Base-by-base conservation (phyloP, 1,140 invertebrate genomes). In the Plectrocnemia conspersa region DNA sequence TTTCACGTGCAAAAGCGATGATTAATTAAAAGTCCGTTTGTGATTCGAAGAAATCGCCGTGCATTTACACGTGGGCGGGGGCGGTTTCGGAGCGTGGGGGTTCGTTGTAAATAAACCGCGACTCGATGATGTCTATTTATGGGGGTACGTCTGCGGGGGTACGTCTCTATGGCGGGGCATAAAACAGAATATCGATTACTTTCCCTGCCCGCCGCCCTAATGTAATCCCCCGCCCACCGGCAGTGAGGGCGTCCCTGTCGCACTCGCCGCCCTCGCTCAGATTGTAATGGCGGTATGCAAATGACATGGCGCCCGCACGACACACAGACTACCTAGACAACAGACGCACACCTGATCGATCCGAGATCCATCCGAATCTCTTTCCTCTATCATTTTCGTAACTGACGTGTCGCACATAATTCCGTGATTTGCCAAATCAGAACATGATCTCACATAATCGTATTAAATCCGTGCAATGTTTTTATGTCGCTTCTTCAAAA, bases 131-230 rank as follows among this genome's bases (percentile, higher is more conserved):
- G 56, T 58, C 56, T 58, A 54, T 58, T 58, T 58, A 58, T 58
- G 44, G 44, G 50, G 47, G 54, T 53, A 44, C 42, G 58, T 35
- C 52, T 27, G 32, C 25, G 27, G 7, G n/a, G 27, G 27, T 29
- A 29, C 7, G 9, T 48, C 22, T n/a, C n/a, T n/a, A n/a, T n/a
- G 25, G 50, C 23, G 25, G 25, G 50, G 53, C 52, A 58, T 58
- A 58, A 58, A 58, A 54, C 56, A 58, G 56, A 61, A 61, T 61
- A 61, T 61, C 59, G 59, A 61, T 61, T 61, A 61, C 59, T 61
- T 61, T 61, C 59, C 50, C 59, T 54, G 58, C 54, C 53, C 54
- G 58, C 58, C 52, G 57, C 57, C 52, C 53, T 61, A 61, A 61
- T 61, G 54, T 61, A 61, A 61, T 57, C 59, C 59, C 52, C 59